Percentiles rank a stretch among this genome's conserved stretches.
phyloP scores from a whole-genome alignment of 2,113 vertebrate species.

The Stegastes partitus region DNA sequence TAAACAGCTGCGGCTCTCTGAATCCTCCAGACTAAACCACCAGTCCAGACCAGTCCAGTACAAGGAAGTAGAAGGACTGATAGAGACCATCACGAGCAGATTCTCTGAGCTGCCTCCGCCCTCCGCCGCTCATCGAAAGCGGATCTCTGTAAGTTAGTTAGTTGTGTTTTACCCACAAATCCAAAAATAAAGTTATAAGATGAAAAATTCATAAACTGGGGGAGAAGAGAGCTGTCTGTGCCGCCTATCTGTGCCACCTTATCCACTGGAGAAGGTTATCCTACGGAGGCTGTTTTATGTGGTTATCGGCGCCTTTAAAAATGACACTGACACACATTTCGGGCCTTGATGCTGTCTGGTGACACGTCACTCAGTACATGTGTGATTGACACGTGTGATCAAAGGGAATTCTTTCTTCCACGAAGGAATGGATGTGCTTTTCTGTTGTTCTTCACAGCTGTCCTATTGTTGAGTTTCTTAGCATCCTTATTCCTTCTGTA shows the following conservation, averaged over 20 bases:
- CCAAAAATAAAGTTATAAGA: not conserved
- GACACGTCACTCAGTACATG: too few species aligned
- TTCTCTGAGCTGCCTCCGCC: slow-evolving; percentile 85
- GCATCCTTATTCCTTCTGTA: too few species aligned
- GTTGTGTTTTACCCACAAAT: slow-evolving; percentile 7
- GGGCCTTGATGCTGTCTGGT: not conserved
- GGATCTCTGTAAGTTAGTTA: slow-evolving; percentile 61
- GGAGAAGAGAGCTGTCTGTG: not conserved
- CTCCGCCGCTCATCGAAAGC: not conserved
- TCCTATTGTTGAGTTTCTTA: too few species aligned
- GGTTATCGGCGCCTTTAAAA: not conserved
- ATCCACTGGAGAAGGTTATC: not conserved
- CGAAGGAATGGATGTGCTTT: too few species aligned
- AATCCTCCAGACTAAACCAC: slow-evolving; percentile 88
- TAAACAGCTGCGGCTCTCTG: slow-evolving; percentile 29
- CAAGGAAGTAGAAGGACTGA: slow-evolving; percentile 83
- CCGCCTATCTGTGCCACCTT: not conserved
- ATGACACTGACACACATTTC: slow-evolving; percentile 7
- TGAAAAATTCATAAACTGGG: not conserved
- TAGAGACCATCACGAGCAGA: slow-evolving; percentile 84
- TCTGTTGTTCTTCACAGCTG: too few species aligned
- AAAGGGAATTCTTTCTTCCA: too few species aligned
- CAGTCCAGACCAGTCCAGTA: slow-evolving; percentile 91
- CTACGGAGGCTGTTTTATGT: not conserved
- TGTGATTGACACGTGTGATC: too few species aligned